Evolutionary conservation across 2,888 invertebrate species (phyloP).

Genomic region (Microctonus hyperodae): DNA sequence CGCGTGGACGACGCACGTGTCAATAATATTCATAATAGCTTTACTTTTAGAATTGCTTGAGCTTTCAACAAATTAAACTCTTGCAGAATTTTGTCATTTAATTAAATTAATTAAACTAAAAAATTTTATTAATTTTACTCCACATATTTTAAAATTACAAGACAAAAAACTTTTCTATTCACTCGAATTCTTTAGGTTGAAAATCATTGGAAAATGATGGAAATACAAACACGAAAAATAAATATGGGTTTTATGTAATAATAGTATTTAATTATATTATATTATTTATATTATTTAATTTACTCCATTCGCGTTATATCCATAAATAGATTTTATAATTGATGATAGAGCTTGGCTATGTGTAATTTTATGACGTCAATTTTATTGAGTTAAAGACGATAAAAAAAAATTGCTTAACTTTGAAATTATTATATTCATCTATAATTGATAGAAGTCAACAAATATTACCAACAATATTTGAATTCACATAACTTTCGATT

Average conservation of each 20-base stretch:
- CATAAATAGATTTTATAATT: conserved; percentile 50
- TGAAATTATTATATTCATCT: not conserved
- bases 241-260: too few species aligned
- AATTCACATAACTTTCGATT: not conserved
- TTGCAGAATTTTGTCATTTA: too few species aligned
- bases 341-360: conserved; percentile 43
- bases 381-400: conserved; percentile 51
- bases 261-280: too few species aligned
- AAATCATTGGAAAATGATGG: conserved; percentile 40
- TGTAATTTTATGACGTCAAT: conserved; percentile 51
- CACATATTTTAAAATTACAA: conserved; percentile 53
- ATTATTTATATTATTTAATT: not conserved
- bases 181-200: conserved; percentile 50
- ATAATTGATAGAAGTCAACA: not conserved
- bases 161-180: conserved; percentile 49
- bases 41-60: conserved; percentile 27
- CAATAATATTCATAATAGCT: conserved; percentile 26
- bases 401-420: too few species aligned
- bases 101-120: too few species aligned
- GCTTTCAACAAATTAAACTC: too few species aligned
- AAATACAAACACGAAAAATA: too few species aligned
- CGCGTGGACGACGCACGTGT: not conserved
- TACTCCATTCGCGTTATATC: conserved; percentile 55
- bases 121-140: not conserved
- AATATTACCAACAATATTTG: too few species aligned